Percentiles rank a stretch among this genome's conserved stretches.
Conservation (phyloP, 2,888 invertebrate species). For the Camponotus fellah region DNA sequence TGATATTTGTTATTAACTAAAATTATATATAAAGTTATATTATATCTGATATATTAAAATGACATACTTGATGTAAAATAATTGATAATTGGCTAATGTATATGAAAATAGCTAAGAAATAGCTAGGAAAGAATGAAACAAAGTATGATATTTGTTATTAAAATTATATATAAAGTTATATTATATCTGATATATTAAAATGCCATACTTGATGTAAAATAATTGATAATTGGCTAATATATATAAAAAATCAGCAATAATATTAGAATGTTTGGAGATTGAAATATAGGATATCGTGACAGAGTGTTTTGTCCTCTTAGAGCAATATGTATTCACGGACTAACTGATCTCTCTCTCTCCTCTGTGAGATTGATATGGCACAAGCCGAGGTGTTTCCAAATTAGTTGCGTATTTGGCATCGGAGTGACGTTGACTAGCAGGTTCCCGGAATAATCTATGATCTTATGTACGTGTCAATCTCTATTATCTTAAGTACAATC, state of each 20-base stretch:
- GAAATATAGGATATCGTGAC: background rate
- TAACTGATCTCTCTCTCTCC: slow-evolving; percentile 12
- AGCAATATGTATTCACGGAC: slow-evolving; percentile 28
- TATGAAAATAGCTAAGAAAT: too few species aligned
- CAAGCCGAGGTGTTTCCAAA: slow-evolving; percentile 43
- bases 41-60: too few species aligned
- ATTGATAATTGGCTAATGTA: too few species aligned
- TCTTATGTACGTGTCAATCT: slow-evolving; percentile 44
- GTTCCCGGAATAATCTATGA: slow-evolving; percentile 42
- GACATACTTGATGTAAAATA: too few species aligned
- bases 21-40: too few species aligned
- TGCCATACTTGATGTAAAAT: background rate
- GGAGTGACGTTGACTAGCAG: slow-evolving; percentile 42
- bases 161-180: background rate
- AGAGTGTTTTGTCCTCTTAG: background rate
- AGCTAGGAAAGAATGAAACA: background rate
- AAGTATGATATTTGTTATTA: background rate
- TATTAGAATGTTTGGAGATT: background rate
- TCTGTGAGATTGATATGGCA: slow-evolving; percentile 42
- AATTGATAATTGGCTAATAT: background rate
- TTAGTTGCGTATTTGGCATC: slow-evolving; percentile 45
- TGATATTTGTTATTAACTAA: too few species aligned
- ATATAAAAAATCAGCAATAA: background rate
- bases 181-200: background rate
- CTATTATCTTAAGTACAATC: slow-evolving; percentile 30